A percentile compares a stretch with the other conserved stretches of the same genome.
Evolutionary conservation across 2,113 vertebrate genomes (phyloP).

Genomic region (Myiagra hebetior): DNA sequence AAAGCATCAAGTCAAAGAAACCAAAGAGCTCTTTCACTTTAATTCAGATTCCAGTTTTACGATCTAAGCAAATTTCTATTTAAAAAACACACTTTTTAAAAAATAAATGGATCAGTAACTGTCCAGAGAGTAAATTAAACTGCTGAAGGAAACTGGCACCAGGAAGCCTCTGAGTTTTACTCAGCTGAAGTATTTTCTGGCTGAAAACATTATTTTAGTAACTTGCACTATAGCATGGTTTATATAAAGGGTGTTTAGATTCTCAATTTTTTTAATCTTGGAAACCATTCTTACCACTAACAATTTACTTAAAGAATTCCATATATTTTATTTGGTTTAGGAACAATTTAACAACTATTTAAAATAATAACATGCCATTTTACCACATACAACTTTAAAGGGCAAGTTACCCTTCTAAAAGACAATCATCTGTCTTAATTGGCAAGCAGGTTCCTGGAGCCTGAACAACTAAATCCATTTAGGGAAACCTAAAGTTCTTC

Average conservation of each 20-base stretch:
- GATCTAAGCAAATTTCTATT: background rate
- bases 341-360: background rate
- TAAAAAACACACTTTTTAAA: rapidly evolving
- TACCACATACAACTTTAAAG: background rate
- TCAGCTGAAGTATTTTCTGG: background rate
- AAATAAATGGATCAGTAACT: background rate
- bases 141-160: background rate
- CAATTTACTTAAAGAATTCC: background rate
- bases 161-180: background rate
- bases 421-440: background rate
- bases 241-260: background rate
- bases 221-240: background rate
- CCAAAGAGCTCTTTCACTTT: background rate
- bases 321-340: background rate
- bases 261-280: background rate
- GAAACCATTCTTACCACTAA: background rate
- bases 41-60: background rate
- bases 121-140: background rate
- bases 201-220: background rate
- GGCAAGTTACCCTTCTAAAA: background rate
- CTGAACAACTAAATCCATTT: background rate
- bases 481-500: background rate
- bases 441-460: background rate
- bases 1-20: background rate
- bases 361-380: background rate